Conservation (phyloP, 2,797 vertebrate genomes). For the Varecia variegata region DNA sequence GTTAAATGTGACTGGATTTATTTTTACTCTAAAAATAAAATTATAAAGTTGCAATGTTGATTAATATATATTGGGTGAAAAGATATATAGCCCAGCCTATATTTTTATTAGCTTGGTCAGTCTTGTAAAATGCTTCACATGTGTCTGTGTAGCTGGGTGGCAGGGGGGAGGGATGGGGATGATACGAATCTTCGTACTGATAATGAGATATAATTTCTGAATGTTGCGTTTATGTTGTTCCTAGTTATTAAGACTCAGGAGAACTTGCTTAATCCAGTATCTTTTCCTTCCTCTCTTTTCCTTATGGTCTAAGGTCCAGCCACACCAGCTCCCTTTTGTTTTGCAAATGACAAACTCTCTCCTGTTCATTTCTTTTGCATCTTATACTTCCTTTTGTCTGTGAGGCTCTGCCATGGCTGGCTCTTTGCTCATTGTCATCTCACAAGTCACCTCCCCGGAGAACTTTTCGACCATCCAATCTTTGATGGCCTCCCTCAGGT, state of each 20-base stretch:
- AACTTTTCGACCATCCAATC: rapidly evolving
- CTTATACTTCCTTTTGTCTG: rapidly evolving
- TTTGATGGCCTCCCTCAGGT: background rate
- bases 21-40: constrained; percentile 27
- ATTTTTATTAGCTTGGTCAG: background rate
- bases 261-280: background rate
- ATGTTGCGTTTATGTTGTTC: background rate
- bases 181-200: background rate
- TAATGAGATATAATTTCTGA: background rate
- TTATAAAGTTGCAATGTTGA: constrained; percentile 42
- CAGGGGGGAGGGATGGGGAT: background rate
- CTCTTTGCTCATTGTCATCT: background rate
- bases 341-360: too few relatives aligned
- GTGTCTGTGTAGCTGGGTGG: background rate
- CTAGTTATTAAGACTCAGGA: background rate
- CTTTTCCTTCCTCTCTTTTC: too few relatives aligned
- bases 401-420: rapidly evolving
- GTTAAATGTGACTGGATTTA: background rate
- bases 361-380: too few relatives aligned
- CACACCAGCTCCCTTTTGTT: background rate
- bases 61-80: background rate
- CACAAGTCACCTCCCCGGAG: background rate
- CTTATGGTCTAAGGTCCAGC: background rate
- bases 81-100: background rate
- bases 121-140: background rate